These are phyloP conservation scores for Drepana arcuata DNA, from an alignment of 1,140 invertebrate species.

Conservation along the genomic window DNA sequence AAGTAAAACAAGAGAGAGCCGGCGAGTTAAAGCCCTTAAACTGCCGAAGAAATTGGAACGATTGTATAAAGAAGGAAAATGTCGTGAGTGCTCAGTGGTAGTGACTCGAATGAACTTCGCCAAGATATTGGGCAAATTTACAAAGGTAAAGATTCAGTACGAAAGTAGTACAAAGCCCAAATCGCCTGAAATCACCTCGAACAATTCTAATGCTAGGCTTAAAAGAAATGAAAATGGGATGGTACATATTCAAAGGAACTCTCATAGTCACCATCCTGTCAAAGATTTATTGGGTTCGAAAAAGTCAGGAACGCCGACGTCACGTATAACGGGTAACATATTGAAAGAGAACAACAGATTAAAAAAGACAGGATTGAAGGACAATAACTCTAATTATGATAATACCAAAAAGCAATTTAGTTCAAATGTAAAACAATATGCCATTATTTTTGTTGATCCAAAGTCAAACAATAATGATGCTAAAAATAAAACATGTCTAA, in stretches of 20 bases:
- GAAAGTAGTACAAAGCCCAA: slow-evolving; percentile 45
- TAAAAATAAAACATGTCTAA: slow-evolving; percentile 32
- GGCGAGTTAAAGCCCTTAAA: slow-evolving; percentile 33
- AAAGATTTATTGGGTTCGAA: slow-evolving; percentile 23
- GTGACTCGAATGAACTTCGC: slow-evolving; percentile 66
- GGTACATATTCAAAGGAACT: slow-evolving; percentile 48
- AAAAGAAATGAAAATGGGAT: slow-evolving; percentile 67
- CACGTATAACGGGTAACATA: slow-evolving; percentile 28
- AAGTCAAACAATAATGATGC: slow-evolving; percentile 31
- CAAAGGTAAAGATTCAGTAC: slow-evolving; percentile 63
- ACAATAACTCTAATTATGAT: slow-evolving; percentile 27
- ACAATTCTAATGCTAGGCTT: slow-evolving; percentile 31
- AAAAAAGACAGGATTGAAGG: slow-evolving; percentile 31
- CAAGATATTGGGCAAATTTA: slow-evolving; percentile 63
- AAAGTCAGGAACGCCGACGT: slow-evolving; percentile 8
- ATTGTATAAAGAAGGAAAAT: slow-evolving; percentile 60
- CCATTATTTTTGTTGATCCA: slow-evolving; percentile 52
- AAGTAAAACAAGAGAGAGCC: slow-evolving; percentile 34
- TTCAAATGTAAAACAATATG: slow-evolving; percentile 45
- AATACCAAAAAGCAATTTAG: slow-evolving; percentile 15
- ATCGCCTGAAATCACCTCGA: slow-evolving; percentile 17
- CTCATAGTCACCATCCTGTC: slow-evolving; percentile 41
- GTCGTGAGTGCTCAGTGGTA: slow-evolving; percentile 56
- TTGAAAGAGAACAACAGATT: slow-evolving; percentile 57
- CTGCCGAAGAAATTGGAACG: slow-evolving; percentile 46